These are phyloP conservation scores for Pinctada fucata DNA, from an alignment of 2,888 invertebrate genomes.

Conservation along the genomic window DNA sequence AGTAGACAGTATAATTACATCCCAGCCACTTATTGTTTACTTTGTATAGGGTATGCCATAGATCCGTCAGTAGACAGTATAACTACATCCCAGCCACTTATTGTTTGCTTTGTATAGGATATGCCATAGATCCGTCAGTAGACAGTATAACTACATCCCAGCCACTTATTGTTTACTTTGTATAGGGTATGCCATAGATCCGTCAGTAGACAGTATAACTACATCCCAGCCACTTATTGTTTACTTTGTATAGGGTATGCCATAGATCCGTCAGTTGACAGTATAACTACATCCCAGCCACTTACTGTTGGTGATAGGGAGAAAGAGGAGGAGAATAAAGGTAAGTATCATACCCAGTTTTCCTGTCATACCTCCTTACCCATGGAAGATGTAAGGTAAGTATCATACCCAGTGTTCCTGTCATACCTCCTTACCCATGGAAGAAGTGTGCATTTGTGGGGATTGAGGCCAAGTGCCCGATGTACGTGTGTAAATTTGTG, in stretches of 20 bases:
- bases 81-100: conserved; percentile 71
- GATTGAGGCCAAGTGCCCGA: too few relatives aligned
- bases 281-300: conserved; percentile 67
- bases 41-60: conserved; percentile 85
- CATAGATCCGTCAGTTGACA: conserved; percentile 91
- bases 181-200: conserved; percentile 92
- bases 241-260: conserved; percentile 84
- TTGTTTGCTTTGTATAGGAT: conserved; percentile 84
- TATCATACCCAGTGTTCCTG: neutral
- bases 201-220: conserved; percentile 83
- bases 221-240: conserved; percentile 77
- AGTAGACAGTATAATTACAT: neutral
- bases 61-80: conserved; percentile 89
- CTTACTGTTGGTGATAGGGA: conserved; percentile 82
- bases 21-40: neutral
- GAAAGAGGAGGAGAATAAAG: conserved; percentile 85
- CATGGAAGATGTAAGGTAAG: conserved; percentile 84
- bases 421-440: too few relatives aligned
- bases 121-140: conserved; percentile 95
- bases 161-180: conserved; percentile 62
- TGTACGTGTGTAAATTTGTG: too few relatives aligned
- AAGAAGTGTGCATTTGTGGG: too few relatives aligned
- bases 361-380: too few relatives aligned
- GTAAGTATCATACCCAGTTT: conserved; percentile 78
- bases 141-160: conserved; percentile 77